These are phyloP conservation scores for Capitulum mitella DNA, from an alignment of 2,888 invertebrate genomes.

Conservation along the genomic window DNA sequence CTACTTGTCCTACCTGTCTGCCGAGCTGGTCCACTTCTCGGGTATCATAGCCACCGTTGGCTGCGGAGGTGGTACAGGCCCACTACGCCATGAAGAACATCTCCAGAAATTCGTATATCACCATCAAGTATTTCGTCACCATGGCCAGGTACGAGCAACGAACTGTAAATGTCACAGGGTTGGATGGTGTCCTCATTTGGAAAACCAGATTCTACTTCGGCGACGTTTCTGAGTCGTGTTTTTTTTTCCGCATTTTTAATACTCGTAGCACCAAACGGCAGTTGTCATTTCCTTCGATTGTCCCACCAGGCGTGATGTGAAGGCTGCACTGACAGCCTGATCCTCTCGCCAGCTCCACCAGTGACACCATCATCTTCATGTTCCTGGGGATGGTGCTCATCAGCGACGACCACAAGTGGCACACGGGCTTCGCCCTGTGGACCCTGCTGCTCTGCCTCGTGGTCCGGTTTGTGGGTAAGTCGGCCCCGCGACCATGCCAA, in stretches of 20 bases:
- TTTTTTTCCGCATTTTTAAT: no score
- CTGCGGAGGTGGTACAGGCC: constrained; percentile 51
- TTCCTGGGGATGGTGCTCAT: constrained; percentile 51
- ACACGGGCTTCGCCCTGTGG: constrained; percentile 48
- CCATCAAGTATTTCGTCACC: constrained; percentile 51
- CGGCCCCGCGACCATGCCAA: no score
- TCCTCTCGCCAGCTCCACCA: constrained; percentile 47
- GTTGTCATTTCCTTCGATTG: no score
- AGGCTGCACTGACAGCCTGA: no score
- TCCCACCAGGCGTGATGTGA: no score
- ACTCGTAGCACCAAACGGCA: no score
- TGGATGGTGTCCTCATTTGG: no score
- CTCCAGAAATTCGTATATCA: constrained; percentile 49
- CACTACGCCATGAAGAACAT: constrained; percentile 52
- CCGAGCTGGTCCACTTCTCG: constrained; percentile 52
- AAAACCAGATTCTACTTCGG: no score
- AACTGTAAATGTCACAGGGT: no score
- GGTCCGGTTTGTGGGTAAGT: constrained; percentile 46
- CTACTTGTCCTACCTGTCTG: constrained; percentile 49
- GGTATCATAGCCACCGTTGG: constrained; percentile 52
- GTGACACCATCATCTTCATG: constrained; percentile 52
- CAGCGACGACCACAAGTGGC: constrained; percentile 46
- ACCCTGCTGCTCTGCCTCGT: constrained; percentile 45
- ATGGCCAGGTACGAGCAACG: constrained; percentile 50
- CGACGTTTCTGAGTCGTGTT: no score